Base-by-base conservation (phyloP, 2,113 vertebrate species). In the Oryzias woworae region DNA sequence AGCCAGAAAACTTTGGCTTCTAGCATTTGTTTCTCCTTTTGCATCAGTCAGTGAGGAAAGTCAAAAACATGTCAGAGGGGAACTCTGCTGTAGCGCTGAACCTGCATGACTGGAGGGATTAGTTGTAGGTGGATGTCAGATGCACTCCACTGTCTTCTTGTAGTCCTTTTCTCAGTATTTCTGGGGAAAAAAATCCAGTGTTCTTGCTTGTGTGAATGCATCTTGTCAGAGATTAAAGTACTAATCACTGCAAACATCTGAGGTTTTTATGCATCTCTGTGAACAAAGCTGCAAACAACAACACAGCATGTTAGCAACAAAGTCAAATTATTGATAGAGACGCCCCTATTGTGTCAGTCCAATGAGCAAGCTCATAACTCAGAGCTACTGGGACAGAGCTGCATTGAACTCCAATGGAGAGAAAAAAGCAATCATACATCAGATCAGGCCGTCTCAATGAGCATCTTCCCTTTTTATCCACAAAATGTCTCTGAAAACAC, bases 361-460 rank as follows among this genome's bases (percentile, higher is more conserved):
- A 64, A 77, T 81, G 60, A 66, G 54, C 67, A 80, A 65, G 62
- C 58, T 73, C 75, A 84, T 86, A 87, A 87, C 80, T 86, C 82
- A 89, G 51, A 81, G 51, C 56, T 72, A 83, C 69, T 66, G 78
- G 36, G 8, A 36, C 36, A 74, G 61, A 85, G 79, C 86, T 53
- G 53, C 73, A 90, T 87, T 86, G 84, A 90, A 88, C 85, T 86
- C 78, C 86, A 66, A 89, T 87, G 66, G 61, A 49, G 62, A 75
- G 61, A 59, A 73, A 82, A 42, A 64, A 15, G 43, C 46, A 77
- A 65, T 73, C 66, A 64, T 2, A 64, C 42, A 53, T 36, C 20
- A 67, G 42, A 26, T 58, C 17, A n/a, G 20, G 31, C 36, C 0
- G 47, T 64, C 53, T 43, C 45, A 53, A 63, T 52, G 51, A 71